phyloP scores from a whole-genome alignment of 2,888 invertebrate species.

The Kuschelorhynchus macadamiae region DNA sequence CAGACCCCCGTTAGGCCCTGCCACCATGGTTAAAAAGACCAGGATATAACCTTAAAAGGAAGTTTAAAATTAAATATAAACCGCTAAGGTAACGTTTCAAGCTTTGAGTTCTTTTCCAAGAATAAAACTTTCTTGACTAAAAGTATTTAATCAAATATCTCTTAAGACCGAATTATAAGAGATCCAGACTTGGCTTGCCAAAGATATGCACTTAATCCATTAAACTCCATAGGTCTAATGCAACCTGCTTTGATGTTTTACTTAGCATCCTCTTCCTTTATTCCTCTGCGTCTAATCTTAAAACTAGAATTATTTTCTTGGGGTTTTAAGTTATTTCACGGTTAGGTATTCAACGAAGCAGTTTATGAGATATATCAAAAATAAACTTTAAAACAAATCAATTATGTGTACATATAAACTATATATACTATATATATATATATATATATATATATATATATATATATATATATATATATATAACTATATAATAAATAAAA shows the following conservation, averaged over 20 bases:
- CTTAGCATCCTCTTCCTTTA: conserved; percentile 24
- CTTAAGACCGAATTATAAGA: neutral
- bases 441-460: too few species aligned
- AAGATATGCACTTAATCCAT: conserved; percentile 50
- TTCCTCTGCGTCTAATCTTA: neutral
- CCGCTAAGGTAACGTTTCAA: neutral
- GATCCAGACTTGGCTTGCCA: conserved; percentile 33
- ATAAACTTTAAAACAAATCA: too few species aligned
- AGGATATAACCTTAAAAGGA: too few species aligned
- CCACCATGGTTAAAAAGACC: too few species aligned
- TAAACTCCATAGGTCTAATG: conserved; percentile 43
- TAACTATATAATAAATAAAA: too few species aligned
- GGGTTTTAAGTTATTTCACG: neutral
- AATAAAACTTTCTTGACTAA: conserved; percentile 2
- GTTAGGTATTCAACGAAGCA: neutral
- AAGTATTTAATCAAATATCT: conserved; percentile 25
- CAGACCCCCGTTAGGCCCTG: too few species aligned
- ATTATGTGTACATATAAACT: too few species aligned
- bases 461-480: too few species aligned
- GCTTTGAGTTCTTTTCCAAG: neutral
- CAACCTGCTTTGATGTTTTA: conserved; percentile 47
- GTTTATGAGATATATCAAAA: too few species aligned
- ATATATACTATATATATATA: too few species aligned
- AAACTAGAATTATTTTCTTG: neutral
- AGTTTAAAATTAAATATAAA: conserved; percentile 4